Evolutionary conservation across 2,888 invertebrate species (phyloP), one percentile per base, ranked within the genome.

Genomic region (Thereva nobilitata): DNA sequence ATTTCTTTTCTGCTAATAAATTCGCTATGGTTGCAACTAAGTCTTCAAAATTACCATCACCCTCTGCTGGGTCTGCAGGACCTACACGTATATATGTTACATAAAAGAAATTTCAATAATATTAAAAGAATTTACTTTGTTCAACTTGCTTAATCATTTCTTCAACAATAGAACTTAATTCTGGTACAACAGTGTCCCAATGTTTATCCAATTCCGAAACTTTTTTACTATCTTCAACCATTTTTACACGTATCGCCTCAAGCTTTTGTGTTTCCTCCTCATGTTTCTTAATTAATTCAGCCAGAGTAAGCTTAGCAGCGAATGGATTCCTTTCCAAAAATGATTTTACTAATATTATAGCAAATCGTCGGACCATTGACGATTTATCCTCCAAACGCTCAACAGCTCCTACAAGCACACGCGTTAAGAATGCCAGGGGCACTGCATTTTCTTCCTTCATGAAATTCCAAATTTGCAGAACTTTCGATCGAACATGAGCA

Each of bases 321-420:
- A 89, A 97, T 4, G 93, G 91, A 82, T 97, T 97, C 71, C 88
- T 86, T 77, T 92, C 88, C 47, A 97, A 81, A 77, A 96, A 89
- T 10, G 88, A 84, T 82, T 86, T 81, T 2, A 83, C 77, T 23
- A 80, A 57, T 56, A 77, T 74, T 10, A 82, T 86, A 3, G 96
- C 92, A 70, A 88, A 87, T 80, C 94, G 96, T 40, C 97, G 85
- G 0, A 96, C 97, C 65, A 86, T 84, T 5, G 91, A 89, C 1
- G 91, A 90, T 78, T 90, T 92, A 78, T 97, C 97, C 64, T 86
- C 83, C 49, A 97, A 82, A 34, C 95, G 87, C 5, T 87, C 86
- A 8, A 89, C 85, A 1, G 86, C 84, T 41, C 87, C 84, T 71
- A 86, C 83, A 57, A 95, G 81, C 49, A 96, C 85, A 7, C 82